Evolutionary conservation across 1,140 invertebrate genomes (phyloP).

Genomic region (Zelostemma sp.): DNA sequence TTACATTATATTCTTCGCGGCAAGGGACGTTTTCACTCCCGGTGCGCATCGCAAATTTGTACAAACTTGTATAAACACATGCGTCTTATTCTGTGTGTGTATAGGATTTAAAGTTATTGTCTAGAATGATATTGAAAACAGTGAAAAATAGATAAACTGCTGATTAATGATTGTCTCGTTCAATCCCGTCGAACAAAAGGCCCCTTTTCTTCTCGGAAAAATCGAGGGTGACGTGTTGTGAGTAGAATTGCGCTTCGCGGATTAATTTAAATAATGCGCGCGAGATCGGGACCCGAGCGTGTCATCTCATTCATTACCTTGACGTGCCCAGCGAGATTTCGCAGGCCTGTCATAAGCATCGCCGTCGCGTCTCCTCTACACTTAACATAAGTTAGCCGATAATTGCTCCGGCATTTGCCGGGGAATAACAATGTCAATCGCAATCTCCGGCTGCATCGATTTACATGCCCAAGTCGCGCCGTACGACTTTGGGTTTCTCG

Average conservation of each 20-base stretch:
- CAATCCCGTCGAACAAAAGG: too few species aligned
- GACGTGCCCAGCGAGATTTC: conserved; percentile 55
- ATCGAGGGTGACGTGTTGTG: conserved; percentile 29
- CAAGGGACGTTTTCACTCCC: background rate
- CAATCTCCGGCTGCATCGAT: conserved; percentile 27
- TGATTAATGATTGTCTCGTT: background rate
- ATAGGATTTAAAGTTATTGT: conserved; percentile 32
- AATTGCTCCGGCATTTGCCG: conserved; percentile 54
- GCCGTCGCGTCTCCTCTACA: conserved; percentile 49
- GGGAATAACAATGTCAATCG: conserved; percentile 40
- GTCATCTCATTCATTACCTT: conserved; percentile 60
- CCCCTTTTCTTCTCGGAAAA: background rate
- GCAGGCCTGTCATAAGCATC: conserved; percentile 58
- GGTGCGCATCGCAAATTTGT: conserved; percentile 30
- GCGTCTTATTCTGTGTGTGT: conserved; percentile 21
- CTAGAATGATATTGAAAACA: conserved; percentile 17
- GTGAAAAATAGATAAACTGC: conserved; percentile 25
- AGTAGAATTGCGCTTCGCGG: conserved; percentile 7
- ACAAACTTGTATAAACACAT: conserved; percentile 35
- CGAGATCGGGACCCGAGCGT: conserved; percentile 23
- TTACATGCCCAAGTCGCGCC: conserved; percentile 43
- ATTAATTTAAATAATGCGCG: conserved; percentile 44
- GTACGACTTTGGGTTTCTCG: conserved; percentile 38
- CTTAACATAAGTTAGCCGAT: conserved; percentile 56
- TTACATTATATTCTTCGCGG: conserved; percentile 24